A percentile compares a stretch with the other conserved stretches of the same genome.
phyloP scores from a whole-genome alignment of 37 sponge, comb jelly and placozoan genomes.

The Cliona cf. orientalis region DNA sequence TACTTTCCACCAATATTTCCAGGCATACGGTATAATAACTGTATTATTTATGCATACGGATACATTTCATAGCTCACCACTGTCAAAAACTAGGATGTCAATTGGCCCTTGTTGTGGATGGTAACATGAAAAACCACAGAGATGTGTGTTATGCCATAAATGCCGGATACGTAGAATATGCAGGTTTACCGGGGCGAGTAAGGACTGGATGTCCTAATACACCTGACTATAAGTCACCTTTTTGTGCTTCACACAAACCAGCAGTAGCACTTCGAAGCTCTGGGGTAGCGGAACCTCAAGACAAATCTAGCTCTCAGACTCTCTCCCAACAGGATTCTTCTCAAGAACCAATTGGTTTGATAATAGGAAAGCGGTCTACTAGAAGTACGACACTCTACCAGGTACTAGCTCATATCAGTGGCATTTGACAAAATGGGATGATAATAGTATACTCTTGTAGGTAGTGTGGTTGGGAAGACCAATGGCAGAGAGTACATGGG shows the following conservation, averaged over 20 bases:
- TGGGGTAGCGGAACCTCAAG: too few relatives aligned
- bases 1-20: not conserved
- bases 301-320: too few relatives aligned
- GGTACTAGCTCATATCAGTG: too few relatives aligned
- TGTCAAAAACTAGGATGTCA: conserved; percentile 9
- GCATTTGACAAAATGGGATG: not conserved
- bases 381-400: not conserved
- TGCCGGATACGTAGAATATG: conserved; percentile 6
- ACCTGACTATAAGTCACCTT: not conserved
- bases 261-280: not conserved
- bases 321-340: not conserved
- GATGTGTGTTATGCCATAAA: conserved; percentile 21
- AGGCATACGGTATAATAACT: too few relatives aligned
- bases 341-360: not conserved
- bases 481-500: not conserved
- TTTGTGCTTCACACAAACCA: not conserved
- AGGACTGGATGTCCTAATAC: conserved; percentile 14
- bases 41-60: too few relatives aligned
- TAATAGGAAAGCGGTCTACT: not conserved
- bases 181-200: conserved; percentile 2
- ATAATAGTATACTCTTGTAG: not conserved
- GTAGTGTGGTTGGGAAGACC: not conserved
- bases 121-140: conserved; percentile 34
- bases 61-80: not conserved
- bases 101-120: not conserved